phyloP scores from a whole-genome alignment of 2,113 vertebrate species.

The Tragelaphus scriptus region DNA sequence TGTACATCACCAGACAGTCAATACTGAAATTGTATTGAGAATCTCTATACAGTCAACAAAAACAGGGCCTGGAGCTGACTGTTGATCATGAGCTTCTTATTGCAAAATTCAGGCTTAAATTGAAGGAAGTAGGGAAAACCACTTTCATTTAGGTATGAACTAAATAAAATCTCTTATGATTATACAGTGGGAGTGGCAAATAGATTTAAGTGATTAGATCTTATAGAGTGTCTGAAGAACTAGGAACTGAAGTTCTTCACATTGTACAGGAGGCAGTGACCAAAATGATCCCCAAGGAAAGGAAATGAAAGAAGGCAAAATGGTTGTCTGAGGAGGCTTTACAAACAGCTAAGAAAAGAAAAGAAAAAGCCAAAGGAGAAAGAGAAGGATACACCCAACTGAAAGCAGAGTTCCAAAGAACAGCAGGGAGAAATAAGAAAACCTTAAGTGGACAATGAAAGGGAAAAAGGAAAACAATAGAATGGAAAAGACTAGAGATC shows the following conservation, averaged over 20 bases:
- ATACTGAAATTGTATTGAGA: not conserved
- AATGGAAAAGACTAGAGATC: not conserved
- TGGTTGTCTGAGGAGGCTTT: not conserved
- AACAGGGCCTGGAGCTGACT: not conserved
- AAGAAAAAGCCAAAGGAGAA: not conserved
- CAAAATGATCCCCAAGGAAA: not conserved
- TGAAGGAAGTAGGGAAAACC: not conserved
- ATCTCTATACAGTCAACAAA: not conserved
- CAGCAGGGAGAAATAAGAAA: not conserved
- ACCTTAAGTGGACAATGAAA: not conserved
- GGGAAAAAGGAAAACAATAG: not conserved
- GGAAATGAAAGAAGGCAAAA: not conserved
- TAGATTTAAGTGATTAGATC: not conserved
- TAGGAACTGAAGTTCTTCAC: not conserved
- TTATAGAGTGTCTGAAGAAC: not conserved
- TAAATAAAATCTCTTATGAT: not conserved
- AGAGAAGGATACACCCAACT: not conserved
- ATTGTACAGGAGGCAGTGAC: not conserved
- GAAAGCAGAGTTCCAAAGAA: not conserved
- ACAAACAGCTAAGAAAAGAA: not conserved
- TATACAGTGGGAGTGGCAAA: not conserved
- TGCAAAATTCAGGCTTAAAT: not conserved
- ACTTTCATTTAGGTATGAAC: not conserved
- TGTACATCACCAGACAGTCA: not conserved
- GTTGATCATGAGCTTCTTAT: not conserved